Base-by-base conservation (phyloP, 2,888 invertebrate genomes). In the Cybosia mesomella region DNA sequence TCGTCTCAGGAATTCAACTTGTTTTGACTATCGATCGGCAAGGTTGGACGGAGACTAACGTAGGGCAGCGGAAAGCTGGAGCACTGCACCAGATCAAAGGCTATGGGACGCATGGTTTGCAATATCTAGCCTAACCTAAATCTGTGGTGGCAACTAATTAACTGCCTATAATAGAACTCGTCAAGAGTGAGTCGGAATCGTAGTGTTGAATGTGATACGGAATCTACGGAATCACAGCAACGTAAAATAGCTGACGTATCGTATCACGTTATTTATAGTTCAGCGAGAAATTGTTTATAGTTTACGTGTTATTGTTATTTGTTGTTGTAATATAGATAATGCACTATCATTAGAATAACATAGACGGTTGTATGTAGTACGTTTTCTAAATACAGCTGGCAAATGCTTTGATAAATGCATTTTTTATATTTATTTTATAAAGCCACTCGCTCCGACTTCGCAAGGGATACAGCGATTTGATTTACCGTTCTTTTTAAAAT, bases 91-190 rank as follows among this genome's bases (percentile, higher is more conserved):
- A 39, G 15, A 4, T 39, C 15, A 3, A 15, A 15, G 18, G 18
- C 18, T 49, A n/a, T n/a, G 9, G 9, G 18, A 43, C 5, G 8
- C 0, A 49, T 49, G n/a, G 4, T 9, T n/a, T 49, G 49, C 9
- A 5, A 15, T 39, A 39, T 39, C 49, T 49, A n/a, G n/a, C 9
- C 49, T 49, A 49, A n/a, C 8, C n/a, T 49, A 49, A 49, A 49
- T 49, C 49, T 49, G 9, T n/a, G n/a, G 9, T 0, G n/a, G 18
- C n/a, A n/a, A 49, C n/a, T n/a, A 49, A 49, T n/a, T 49, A 49
- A 49, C 49, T 49, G 49, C n/a, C 49, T 49, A 49, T 49, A 49
- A 49, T 49, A 49, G 49, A 49, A 49, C n/a, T 49, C 8, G 49
- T 18, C n/a, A 49, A 49, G 49, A 9, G 49, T 49, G 49, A n/a